Evolutionary conservation across 2,888 invertebrate genomes (phyloP), one percentile per base, ranked within the genome.

Genomic region (Agrilus cyanescens): DNA sequence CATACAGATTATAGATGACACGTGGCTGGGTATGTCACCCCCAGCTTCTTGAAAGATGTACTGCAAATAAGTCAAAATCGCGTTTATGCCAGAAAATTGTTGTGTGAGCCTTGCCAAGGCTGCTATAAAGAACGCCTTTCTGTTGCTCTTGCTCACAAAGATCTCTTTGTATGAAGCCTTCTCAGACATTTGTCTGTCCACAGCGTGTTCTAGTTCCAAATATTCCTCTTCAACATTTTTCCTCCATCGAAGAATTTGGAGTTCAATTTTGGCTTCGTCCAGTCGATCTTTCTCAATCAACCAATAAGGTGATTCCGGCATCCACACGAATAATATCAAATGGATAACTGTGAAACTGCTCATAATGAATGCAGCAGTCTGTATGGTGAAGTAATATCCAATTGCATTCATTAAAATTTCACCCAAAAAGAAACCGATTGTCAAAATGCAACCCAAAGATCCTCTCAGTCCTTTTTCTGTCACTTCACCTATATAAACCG

Each of bases 261-360:
- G 45, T 10, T 52, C 49, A 12, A 45, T 43, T 45, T 52, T 50
- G 0, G 61, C 60, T 38, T 55, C 48, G 1, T 49, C 50, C 4
- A 41, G 29, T 12, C 45, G 45, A 2, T 51, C 48, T 39, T 56
- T 55, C 55, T 60, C 57, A 1, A 61, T 39, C 6, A 53, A 47
- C 43, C 55, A 58, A 42, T 61, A 61, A 0, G 62, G 62, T 4
- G 54, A 55, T 49, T 62, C 62, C 1, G 62, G 60, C 55, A 60
- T 55, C 18, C 50, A 47, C 4, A 32, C 34, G 36, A 58, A 56
- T 1, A 50, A 37, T 12, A 51, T 12, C 10, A 57, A 41, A 37
- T 52, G 54, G 3, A 57, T 16, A 2, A 59, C 15, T 3, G 60
- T 10, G 2, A 25, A 25, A 4, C 8, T 25, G 25, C 25, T 25